Percentiles rank a stretch among this genome's conserved stretches.
Conservation (phyloP, 2,797 vertebrate species). For the Melanotaenia nigrans region DNA sequence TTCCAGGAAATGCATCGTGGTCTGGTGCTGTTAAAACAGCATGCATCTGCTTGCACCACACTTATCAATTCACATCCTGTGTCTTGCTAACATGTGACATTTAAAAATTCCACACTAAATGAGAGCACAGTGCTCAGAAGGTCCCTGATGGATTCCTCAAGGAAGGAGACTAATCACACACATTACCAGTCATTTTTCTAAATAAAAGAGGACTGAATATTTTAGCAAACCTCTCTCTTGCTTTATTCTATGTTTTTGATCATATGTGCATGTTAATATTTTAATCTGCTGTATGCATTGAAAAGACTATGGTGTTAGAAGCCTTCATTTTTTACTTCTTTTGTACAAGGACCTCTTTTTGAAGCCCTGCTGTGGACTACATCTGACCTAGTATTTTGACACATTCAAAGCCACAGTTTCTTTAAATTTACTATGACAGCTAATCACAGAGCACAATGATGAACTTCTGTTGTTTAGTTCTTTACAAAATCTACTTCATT, state of each 20-base stretch:
- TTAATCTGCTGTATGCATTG: neutral
- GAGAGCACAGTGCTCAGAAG: conserved; percentile 47
- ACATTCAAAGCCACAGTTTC: conserved; percentile 23
- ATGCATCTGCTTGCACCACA: conserved; percentile 54
- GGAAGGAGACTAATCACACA: conserved; percentile 31
- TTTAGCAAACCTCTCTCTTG: neutral
- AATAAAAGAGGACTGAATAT: neutral
- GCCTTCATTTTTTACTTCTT: neutral
- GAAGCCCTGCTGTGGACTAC: neutral
- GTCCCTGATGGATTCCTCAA: conserved; percentile 28
- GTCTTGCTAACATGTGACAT: conserved; percentile 69
- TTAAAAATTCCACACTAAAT: conserved; percentile 70
- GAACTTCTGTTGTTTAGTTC: neutral
- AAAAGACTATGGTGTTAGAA: neutral
- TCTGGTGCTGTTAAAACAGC: conserved; percentile 49
- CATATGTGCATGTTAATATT: neutral
- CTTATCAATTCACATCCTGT: conserved; percentile 68
- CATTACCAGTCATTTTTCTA: conserved; percentile 27
- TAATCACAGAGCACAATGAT: neutral
- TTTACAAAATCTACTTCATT: neutral
- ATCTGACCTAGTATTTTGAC: conserved; percentile 21
- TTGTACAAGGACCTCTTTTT: neutral
- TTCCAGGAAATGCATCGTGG: conserved; percentile 54
- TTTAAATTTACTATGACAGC: conserved; percentile 2
- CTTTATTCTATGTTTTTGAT: conserved; percentile 4